Evolutionary conservation across 1,140 invertebrate species (phyloP).

Genomic region (Zaprionus camerounensis): DNA sequence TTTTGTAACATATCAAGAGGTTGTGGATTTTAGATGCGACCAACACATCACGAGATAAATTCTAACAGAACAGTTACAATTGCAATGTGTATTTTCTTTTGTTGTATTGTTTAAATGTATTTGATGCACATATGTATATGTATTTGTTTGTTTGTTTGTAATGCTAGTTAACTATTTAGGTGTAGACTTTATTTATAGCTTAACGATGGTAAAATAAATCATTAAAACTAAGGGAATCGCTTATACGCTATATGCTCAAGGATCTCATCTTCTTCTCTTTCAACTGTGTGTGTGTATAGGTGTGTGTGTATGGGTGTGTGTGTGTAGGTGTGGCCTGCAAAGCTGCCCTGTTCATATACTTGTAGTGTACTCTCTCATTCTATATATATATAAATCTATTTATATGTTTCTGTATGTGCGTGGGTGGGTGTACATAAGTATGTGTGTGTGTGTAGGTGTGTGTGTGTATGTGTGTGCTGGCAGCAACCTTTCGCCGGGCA

Average conservation of each 20-base stretch:
- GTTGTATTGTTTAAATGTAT: conserved; percentile 37
- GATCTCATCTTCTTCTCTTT: conserved; percentile 35
- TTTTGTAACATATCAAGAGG: conserved; percentile 71
- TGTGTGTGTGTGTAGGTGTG: conserved; percentile 17
- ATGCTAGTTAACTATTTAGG: conserved; percentile 70
- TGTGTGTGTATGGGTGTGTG: conserved; percentile 17
- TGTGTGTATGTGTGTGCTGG: conserved; percentile 12
- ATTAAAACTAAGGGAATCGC: conserved; percentile 74
- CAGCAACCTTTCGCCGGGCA: conserved; percentile 36
- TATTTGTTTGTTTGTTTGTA: conserved; percentile 36
- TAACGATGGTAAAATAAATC: conserved; percentile 68
- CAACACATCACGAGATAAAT: conserved; percentile 72
- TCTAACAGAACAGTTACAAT: conserved; percentile 59
- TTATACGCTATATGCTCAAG: conserved; percentile 39
- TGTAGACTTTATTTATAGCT: conserved; percentile 63
- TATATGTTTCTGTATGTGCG: conserved; percentile 24
- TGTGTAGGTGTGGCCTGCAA: conserved; percentile 19
- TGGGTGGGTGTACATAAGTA: conserved; percentile 45
- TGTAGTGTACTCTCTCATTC: conserved; percentile 10
- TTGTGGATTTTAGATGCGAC: conserved; percentile 83
- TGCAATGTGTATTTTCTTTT: conserved; percentile 43
- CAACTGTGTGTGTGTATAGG: conserved; percentile 37
- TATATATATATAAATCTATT: conserved; percentile 19
- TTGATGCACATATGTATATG: conserved; percentile 46
- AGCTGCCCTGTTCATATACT: conserved; percentile 40